These are phyloP conservation scores for Troglohyphantes excavatus DNA, from an alignment of 2,888 invertebrate genomes.

Conservation along the genomic window DNA sequence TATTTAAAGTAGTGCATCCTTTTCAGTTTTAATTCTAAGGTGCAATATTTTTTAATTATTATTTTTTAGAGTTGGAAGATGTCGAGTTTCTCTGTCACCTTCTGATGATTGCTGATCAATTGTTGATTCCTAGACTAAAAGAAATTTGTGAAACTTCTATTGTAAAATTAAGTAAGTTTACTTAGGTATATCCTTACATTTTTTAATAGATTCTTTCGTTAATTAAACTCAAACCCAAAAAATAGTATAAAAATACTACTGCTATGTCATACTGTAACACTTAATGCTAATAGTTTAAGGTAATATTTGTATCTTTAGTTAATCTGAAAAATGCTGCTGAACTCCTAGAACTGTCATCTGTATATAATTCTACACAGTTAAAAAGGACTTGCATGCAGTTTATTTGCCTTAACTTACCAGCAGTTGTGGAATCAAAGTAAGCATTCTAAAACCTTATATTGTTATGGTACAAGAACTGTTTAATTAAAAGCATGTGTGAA, in stretches of 20 bases:
- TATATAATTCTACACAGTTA: conserved; percentile 89
- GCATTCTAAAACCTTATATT: conserved; percentile 1
- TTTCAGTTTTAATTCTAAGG: too few relatives aligned
- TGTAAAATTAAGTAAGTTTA: conserved; percentile 84
- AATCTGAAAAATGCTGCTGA: conserved; percentile 90
- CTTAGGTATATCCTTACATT: neutral
- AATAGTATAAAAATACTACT: too few relatives aligned
- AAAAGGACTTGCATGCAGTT: conserved; percentile 89
- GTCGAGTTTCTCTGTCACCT: conserved; percentile 89
- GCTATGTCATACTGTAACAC: too few relatives aligned
- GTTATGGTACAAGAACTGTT: too few relatives aligned
- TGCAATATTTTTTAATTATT: neutral
- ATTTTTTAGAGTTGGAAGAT: conserved; percentile 85
- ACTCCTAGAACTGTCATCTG: conserved; percentile 88
- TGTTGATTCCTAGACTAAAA: conserved; percentile 88
- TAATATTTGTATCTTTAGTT: conserved; percentile 83
- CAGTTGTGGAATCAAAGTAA: conserved; percentile 87
- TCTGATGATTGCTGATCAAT: conserved; percentile 90
- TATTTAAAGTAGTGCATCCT: too few relatives aligned
- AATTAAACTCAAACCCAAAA: neutral
- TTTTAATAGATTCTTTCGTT: neutral
- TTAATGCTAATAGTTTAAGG: neutral
- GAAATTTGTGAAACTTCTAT: conserved; percentile 88
- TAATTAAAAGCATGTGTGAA: too few relatives aligned
- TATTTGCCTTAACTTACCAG: conserved; percentile 88